phyloP scores from a whole-genome alignment of 2,888 invertebrate species.

The Chaitophorus viminalis region DNA sequence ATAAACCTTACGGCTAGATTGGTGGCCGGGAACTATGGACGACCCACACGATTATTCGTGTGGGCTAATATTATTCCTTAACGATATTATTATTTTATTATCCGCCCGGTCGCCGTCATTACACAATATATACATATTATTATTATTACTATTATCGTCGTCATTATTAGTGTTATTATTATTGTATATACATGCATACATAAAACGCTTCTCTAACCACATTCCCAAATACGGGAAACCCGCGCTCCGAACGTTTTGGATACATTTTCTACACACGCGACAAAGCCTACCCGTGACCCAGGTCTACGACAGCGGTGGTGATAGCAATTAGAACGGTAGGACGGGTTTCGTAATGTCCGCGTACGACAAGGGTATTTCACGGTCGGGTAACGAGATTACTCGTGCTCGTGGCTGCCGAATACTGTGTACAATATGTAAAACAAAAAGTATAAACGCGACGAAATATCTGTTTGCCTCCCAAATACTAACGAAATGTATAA shows the following conservation, averaged over 20 bases:
- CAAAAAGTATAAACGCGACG: too few species aligned
- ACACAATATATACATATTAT: not conserved
- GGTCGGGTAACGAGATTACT: not conserved
- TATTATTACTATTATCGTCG: not conserved
- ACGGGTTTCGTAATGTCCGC: not conserved
- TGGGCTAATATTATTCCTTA: slow-evolving; percentile 6
- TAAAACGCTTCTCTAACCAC: not conserved
- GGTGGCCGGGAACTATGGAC: not conserved
- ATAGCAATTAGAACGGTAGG: too few species aligned
- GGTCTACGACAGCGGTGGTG: not conserved
- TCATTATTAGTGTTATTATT: not conserved
- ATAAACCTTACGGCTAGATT: not conserved
- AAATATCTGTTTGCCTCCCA: too few species aligned
- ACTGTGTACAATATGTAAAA: not conserved
- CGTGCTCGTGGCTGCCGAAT: not conserved
- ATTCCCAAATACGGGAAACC: slow-evolving; percentile 37
- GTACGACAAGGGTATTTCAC: not conserved
- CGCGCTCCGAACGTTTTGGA: not conserved
- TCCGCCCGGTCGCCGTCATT: not conserved
- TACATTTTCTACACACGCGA: not conserved
- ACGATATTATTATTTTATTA: not conserved
- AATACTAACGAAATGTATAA: too few species aligned
- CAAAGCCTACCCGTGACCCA: slow-evolving; percentile 70
- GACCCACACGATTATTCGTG: slow-evolving; percentile 9
- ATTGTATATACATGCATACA: not conserved